Base-by-base conservation (phyloP, 2,797 vertebrate species). In the Megaceryle alcyon region DNA sequence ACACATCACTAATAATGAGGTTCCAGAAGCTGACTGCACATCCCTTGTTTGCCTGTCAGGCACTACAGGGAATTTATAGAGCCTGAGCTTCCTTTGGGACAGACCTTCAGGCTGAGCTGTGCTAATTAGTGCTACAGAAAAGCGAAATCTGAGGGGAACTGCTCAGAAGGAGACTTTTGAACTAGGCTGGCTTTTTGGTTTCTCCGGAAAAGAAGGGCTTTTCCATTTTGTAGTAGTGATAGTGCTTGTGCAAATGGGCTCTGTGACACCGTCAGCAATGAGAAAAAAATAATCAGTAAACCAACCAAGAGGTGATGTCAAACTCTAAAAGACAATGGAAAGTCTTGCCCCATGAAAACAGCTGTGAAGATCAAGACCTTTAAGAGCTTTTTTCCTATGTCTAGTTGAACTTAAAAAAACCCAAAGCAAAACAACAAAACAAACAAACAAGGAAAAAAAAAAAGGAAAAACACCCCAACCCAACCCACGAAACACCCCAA, bases 91-190 rank as follows among this genome's bases (percentile, higher is more conserved):
- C 92, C 91, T 82, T 41, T 93, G 96, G 88, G 91, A 82, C 64
- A 89, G 91, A 54, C n/a, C 88, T 94, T 46, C 69, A 79, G 86
- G 91, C 86, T 71, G 29, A 92, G 57, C 1, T 1, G 1, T 82
- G 81, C 69, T 95, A 87, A 93, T 96, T 96, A 94, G 69, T 25
- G 10, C 71, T 87, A 82, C 75, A 91, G 80, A 82, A 82, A 71
- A 82, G 59, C 14, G 43, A 91, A 70, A 21, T 91, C 89, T 86
- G 64, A 84, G 66, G 82, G 70, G 71, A 96, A 14, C 73, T 63
- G 63, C 85, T 96, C 85, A 70, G 77, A 41, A 88, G 35, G 91
- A 94, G 87, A 89, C 56, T 86, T 70, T 59, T 81, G 89, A 90
- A 73, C 63, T 66, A 53, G 80, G 17, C 43, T 87, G 65, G 31